phyloP scores from a whole-genome alignment of 2,888 invertebrate species.

The Protodeltote pygarga region DNA sequence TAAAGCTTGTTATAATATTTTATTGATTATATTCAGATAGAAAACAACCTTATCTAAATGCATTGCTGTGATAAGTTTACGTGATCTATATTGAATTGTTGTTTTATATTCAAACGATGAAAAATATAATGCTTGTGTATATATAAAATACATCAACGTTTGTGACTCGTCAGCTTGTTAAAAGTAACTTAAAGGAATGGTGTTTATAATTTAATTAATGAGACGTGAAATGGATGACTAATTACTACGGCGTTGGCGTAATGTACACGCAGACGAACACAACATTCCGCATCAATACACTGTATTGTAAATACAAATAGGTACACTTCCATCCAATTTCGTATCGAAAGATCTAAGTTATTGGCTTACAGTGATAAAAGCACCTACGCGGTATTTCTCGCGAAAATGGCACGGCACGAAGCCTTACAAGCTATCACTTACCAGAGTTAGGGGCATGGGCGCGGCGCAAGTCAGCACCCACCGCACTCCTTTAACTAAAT shows the following conservation, averaged over 20 bases:
- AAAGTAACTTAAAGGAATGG: neutral
- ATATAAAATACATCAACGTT: too few species aligned
- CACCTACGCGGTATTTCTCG: slow-evolving; percentile 63
- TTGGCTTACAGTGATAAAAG: slow-evolving; percentile 59
- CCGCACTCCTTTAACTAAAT: slow-evolving; percentile 80
- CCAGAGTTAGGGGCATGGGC: slow-evolving; percentile 84
- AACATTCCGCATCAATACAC: slow-evolving; percentile 21
- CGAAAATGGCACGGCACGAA: slow-evolving; percentile 79
- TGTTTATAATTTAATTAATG: slow-evolving; percentile 38
- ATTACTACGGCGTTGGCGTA: slow-evolving; percentile 7
- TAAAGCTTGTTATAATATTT: too few species aligned
- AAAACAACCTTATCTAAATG: slow-evolving; percentile 13
- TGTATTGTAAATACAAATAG: slow-evolving; percentile 37
- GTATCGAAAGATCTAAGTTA: slow-evolving; percentile 55
- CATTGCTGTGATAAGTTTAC: slow-evolving; percentile 13
- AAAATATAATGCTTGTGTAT: too few species aligned
- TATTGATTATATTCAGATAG: slow-evolving; percentile 17
- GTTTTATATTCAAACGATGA: slow-evolving; percentile 8
- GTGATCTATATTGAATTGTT: slow-evolving; percentile 18
- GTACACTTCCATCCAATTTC: slow-evolving; percentile 27
- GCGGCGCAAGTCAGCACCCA: slow-evolving; percentile 77
- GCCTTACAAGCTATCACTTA: slow-evolving; percentile 84
- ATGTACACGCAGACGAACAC: slow-evolving; percentile 10
- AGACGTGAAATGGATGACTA: slow-evolving; percentile 13
- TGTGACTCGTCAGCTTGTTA: too few species aligned